Conservation (phyloP, 2,888 invertebrate species). For the Parascotia fuliginaria region DNA sequence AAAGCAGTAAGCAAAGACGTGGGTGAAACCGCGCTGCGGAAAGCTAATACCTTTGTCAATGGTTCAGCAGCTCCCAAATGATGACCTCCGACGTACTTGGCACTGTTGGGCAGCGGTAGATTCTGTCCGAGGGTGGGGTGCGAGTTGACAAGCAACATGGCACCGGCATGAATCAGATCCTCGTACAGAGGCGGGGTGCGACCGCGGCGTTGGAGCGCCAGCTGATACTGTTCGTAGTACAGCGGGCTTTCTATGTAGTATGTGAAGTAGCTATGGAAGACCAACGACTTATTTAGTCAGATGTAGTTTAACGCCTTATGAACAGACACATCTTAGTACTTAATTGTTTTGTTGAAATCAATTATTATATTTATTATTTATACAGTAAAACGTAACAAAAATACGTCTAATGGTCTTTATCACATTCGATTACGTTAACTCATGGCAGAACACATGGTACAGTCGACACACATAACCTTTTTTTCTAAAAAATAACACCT, state of each 20-base stretch:
- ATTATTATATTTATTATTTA: too few species aligned
- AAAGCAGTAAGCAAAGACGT: too few species aligned
- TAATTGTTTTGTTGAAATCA: too few species aligned
- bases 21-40: too few species aligned
- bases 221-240: slow-evolving; percentile 52
- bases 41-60: slow-evolving; percentile 56
- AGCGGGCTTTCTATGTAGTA: slow-evolving; percentile 53
- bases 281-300: not conserved
- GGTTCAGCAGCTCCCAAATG: slow-evolving; percentile 48
- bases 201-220: slow-evolving; percentile 46
- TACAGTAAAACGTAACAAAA: too few species aligned
- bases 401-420: too few species aligned
- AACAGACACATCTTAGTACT: too few species aligned
- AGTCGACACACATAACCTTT: too few species aligned
- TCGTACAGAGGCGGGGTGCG: slow-evolving; percentile 54
- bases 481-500: too few species aligned
- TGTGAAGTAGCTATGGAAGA: slow-evolving; percentile 48
- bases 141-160: slow-evolving; percentile 62
- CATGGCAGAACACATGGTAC: too few species aligned
- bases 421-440: too few species aligned
- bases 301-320: too few species aligned
- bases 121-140: slow-evolving; percentile 56
- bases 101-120: slow-evolving; percentile 54
- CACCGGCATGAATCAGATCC: slow-evolving; percentile 49
- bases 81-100: slow-evolving; percentile 62